These are phyloP conservation scores for Oeneis ivallda DNA, from an alignment of 2,888 invertebrate species.

Conservation along the genomic window DNA sequence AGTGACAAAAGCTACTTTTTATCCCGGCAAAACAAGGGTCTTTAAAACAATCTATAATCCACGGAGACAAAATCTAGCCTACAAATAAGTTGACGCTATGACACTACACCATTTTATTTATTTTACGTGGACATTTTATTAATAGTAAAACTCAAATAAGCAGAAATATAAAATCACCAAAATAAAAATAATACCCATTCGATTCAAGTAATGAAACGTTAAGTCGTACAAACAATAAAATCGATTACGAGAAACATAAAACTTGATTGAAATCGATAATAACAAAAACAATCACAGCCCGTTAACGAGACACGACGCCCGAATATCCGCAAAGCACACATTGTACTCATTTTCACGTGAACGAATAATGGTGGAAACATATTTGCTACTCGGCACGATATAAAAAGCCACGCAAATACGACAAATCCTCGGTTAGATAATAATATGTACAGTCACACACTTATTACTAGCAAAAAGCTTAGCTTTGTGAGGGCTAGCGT, in stretches of 20 bases:
- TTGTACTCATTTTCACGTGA: slow-evolving; percentile 43
- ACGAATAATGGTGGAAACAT: slow-evolving; percentile 28
- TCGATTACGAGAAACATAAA: slow-evolving; percentile 32
- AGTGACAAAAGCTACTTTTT: too few relatives aligned
- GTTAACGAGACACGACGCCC: slow-evolving; percentile 52
- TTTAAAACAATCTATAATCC: too few relatives aligned
- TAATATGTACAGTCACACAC: too few relatives aligned
- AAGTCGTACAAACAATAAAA: slow-evolving; percentile 22
- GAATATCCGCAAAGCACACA: slow-evolving; percentile 49
- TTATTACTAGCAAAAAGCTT: too few relatives aligned
- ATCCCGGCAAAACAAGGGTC: too few relatives aligned
- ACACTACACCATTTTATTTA: too few relatives aligned
- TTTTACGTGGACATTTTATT: background rate
- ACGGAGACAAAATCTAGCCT: too few relatives aligned
- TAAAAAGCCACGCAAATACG: too few relatives aligned
- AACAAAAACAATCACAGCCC: slow-evolving; percentile 57
- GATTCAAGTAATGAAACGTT: slow-evolving; percentile 14
- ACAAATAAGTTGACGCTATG: too few relatives aligned
- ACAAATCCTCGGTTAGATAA: too few relatives aligned
- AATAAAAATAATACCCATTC: slow-evolving; percentile 7
- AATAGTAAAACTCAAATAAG: background rate
- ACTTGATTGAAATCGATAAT: slow-evolving; percentile 36
- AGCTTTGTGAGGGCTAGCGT: too few relatives aligned
- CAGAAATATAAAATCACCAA: background rate
- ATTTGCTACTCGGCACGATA: background rate